These are phyloP conservation scores for Uloborus plumipes DNA, from an alignment of 2,888 invertebrate species.

Conservation along the genomic window DNA sequence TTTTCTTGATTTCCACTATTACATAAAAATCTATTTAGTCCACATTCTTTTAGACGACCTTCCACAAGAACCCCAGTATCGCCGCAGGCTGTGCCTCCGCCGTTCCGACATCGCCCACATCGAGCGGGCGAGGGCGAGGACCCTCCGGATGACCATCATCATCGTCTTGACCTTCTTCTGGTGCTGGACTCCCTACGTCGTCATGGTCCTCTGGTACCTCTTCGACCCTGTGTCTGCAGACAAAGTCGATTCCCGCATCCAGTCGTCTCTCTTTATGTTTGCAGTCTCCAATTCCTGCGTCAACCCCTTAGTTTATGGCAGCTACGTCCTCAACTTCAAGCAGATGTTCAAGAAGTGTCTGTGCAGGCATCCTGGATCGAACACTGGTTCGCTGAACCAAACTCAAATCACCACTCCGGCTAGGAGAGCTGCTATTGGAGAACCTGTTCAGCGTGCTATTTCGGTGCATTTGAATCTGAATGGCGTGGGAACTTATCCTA, in stretches of 20 bases:
- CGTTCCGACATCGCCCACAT: constrained; percentile 80
- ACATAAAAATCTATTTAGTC: constrained; percentile 21
- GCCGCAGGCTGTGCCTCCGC: constrained; percentile 75
- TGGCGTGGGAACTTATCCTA: constrained; percentile 34
- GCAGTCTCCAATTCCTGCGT: constrained; percentile 86
- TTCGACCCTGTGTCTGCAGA: constrained; percentile 79
- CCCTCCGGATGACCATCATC: constrained; percentile 82
- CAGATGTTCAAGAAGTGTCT: constrained; percentile 19
- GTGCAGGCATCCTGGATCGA: not conserved
- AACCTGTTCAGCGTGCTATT: constrained; percentile 13
- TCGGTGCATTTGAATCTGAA: constrained; percentile 45
- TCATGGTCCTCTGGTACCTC: constrained; percentile 81
- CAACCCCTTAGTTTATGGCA: constrained; percentile 85
- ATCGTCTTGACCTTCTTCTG: constrained; percentile 82
- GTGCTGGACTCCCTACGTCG: constrained; percentile 84
- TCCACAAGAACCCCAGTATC: constrained; percentile 20
- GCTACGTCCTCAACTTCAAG: constrained; percentile 74
- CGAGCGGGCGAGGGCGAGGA: constrained; percentile 79
- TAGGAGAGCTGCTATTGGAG: not conserved
- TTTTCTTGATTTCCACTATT: not conserved
- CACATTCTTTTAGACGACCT: constrained; percentile 49
- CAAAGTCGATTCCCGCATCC: constrained; percentile 74
- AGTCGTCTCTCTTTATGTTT: constrained; percentile 78
- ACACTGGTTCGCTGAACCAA: constrained; percentile 14
- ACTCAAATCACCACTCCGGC: constrained; percentile 44